These are phyloP conservation scores for Formicarius rufipectus DNA, from an alignment of 2,113 vertebrate genomes.

Conservation along the genomic window DNA sequence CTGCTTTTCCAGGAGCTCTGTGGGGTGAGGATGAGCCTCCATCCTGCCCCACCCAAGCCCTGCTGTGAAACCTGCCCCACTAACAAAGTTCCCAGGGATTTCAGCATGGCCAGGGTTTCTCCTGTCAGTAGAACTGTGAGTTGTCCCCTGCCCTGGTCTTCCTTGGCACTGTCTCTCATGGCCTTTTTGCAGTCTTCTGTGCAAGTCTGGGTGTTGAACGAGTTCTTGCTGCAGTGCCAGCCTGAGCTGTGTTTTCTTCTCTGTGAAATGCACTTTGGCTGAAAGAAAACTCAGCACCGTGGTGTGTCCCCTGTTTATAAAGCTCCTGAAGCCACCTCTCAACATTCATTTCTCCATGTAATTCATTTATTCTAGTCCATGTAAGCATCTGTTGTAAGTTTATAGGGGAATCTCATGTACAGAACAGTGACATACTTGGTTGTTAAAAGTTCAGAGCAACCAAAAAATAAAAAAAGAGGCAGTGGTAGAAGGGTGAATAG, in stretches of 20 bases:
- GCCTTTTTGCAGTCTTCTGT: background rate
- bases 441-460: background rate
- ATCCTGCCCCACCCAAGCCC: background rate
- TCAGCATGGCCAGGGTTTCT: background rate
- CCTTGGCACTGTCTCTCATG: background rate
- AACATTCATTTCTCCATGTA: background rate
- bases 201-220: background rate
- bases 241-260: background rate
- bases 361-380: background rate
- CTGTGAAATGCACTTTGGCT: background rate
- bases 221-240: background rate
- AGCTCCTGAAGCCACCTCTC: background rate
- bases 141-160: background rate
- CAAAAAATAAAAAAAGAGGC: background rate
- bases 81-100: background rate
- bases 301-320: background rate
- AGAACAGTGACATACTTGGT: background rate
- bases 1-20: background rate
- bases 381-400: background rate
- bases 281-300: background rate
- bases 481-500: background rate
- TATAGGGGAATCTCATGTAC: background rate
- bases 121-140: background rate
- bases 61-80: background rate
- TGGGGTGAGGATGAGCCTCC: background rate